Percentiles rank a stretch among this genome's conserved stretches.
Conservation (phyloP, 2,888 invertebrate species). For the Palloptera scutellata region DNA sequence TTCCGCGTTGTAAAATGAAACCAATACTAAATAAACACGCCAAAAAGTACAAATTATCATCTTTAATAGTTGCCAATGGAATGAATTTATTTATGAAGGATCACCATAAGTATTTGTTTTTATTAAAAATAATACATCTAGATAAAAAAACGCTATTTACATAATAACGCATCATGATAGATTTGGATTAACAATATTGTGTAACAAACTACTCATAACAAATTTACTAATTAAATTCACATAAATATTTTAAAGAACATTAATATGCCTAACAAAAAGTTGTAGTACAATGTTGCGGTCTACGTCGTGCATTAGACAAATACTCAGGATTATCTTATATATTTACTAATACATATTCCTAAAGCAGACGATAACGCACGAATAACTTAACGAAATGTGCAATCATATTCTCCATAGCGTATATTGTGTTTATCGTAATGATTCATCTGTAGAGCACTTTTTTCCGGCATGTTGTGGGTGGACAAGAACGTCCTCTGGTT, state of each 20-base stretch:
- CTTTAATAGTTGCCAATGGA: too few species aligned
- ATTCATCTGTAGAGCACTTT: conserved; percentile 37
- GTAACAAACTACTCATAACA: conserved; percentile 48
- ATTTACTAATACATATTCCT: neutral
- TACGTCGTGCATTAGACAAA: conserved; percentile 5
- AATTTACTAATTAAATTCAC: conserved; percentile 42
- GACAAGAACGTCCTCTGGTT: conserved; percentile 50
- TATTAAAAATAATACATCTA: conserved; percentile 29
- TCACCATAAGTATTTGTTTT: conserved; percentile 18
- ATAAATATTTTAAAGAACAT: conserved; percentile 35
- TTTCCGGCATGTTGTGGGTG: conserved; percentile 28
- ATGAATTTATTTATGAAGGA: neutral
- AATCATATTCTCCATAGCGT: conserved; percentile 41
- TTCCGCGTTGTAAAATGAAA: too few species aligned
- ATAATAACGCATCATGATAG: conserved; percentile 31
- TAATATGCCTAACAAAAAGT: conserved; percentile 31
- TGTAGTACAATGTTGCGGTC: conserved; percentile 31
- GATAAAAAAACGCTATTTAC: conserved; percentile 29
- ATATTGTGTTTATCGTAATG: conserved; percentile 32
- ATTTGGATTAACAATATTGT: conserved; percentile 53
- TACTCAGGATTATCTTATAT: conserved; percentile 5
- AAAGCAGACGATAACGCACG: neutral
- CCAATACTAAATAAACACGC: too few species aligned
- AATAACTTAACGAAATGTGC: conserved; percentile 38
- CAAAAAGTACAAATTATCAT: too few species aligned